Conservation (phyloP, 2,113 vertebrate genomes). For the Nesogale talazaci region DNA sequence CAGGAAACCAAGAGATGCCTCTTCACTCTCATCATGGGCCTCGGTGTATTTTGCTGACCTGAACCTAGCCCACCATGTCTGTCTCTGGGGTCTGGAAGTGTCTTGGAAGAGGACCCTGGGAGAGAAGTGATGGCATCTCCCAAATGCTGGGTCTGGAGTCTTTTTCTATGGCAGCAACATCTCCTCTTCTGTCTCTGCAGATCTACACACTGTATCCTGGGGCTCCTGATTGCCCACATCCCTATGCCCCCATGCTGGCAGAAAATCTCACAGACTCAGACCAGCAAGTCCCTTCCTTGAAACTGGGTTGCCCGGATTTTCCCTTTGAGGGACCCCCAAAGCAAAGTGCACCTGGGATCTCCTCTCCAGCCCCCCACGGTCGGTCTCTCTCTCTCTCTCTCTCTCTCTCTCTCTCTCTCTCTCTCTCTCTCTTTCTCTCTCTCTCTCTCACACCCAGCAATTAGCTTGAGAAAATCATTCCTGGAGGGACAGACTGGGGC, state of each 20-base stretch:
- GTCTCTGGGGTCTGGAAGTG: too few relatives aligned
- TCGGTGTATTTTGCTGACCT: too few relatives aligned
- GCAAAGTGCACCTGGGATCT: not conserved
- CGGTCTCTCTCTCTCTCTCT: too few relatives aligned
- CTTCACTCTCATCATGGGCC: too few relatives aligned
- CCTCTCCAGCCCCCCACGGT: not conserved
- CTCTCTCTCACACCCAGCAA: not conserved
- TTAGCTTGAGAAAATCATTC: constrained; percentile 15
- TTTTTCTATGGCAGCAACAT: not conserved
- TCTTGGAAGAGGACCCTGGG: too few relatives aligned
- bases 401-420: too few relatives aligned
- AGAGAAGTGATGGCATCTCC: too few relatives aligned
- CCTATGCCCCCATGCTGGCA: not conserved
- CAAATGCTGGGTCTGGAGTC: not conserved
- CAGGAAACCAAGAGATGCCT: too few relatives aligned
- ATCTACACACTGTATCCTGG: not conserved
- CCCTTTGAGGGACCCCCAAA: not conserved
- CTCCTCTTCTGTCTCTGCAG: not conserved
- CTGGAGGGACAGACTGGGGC: constrained; percentile 11
- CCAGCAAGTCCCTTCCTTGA: not conserved
- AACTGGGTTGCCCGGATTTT: not conserved
- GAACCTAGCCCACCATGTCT: too few relatives aligned
- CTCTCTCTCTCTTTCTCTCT: too few relatives aligned
- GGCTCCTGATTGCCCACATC: not conserved
- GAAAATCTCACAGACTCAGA: constrained; percentile 8